Percentiles rank a stretch among this genome's conserved stretches.
phyloP scores from a whole-genome alignment of 2,113 vertebrate genomes.

The Erythrolamprus reginae region DNA sequence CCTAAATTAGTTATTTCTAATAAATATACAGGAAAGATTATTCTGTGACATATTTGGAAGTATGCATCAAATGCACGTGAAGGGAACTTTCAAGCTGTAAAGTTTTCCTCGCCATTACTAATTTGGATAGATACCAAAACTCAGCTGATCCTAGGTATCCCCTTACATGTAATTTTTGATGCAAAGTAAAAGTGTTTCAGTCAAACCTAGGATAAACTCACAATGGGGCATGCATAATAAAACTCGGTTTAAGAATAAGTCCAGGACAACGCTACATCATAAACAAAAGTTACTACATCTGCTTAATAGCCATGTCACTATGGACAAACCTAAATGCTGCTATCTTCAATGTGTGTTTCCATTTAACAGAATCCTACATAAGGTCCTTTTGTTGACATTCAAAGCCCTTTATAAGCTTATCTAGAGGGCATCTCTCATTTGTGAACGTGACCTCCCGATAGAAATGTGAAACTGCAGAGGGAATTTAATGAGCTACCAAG shows the following conservation, averaged over 20 bases:
- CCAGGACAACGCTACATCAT: background rate
- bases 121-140: background rate
- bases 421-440: background rate
- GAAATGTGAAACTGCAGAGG: constrained; percentile 6
- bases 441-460: constrained; percentile 2
- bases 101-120: background rate
- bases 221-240: background rate
- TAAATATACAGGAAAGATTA: background rate
- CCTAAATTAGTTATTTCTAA: background rate
- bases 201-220: background rate
- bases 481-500: constrained; percentile 2
- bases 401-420: constrained; percentile 1
- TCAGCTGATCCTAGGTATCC: background rate
- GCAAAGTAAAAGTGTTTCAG: background rate
- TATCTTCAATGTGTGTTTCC: background rate
- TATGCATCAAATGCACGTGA: background rate
- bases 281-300: background rate
- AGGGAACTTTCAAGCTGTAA: background rate
- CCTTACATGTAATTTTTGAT: background rate
- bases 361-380: background rate
- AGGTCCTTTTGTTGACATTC: background rate
- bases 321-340: background rate
- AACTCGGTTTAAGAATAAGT: background rate
- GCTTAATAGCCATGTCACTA: background rate
- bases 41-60: background rate